Conservation (phyloP, 2,888 invertebrate species). For the Gymnocheta viridis region DNA sequence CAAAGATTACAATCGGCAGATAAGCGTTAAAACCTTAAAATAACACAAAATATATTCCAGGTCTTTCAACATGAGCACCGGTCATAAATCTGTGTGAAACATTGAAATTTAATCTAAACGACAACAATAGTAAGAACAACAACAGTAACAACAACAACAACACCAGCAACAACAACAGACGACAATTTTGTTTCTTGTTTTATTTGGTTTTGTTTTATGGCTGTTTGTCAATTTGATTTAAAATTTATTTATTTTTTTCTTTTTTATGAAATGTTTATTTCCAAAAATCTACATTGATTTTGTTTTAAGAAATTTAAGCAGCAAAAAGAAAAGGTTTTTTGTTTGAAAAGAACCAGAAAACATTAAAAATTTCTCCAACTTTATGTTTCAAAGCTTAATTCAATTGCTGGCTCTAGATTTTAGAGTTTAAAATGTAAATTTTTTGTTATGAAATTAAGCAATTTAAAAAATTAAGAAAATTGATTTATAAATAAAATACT, state of each 20-base stretch:
- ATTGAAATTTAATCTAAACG: slow-evolving; percentile 65
- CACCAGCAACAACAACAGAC: too few relatives aligned
- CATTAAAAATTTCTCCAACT: too few relatives aligned
- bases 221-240: slow-evolving; percentile 32
- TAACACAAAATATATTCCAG: slow-evolving; percentile 22
- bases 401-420: too few relatives aligned
- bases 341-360: too few relatives aligned
- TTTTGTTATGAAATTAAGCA: background rate
- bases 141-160: too few relatives aligned
- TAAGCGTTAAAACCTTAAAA: slow-evolving; percentile 42
- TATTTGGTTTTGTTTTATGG: slow-evolving; percentile 43
- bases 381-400: too few relatives aligned
- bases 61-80: slow-evolving; percentile 40
- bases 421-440: background rate
- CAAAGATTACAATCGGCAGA: slow-evolving; percentile 56
- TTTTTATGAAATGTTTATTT: slow-evolving; percentile 32
- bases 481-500: background rate
- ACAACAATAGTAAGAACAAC: slow-evolving; percentile 29
- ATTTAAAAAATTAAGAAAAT: background rate
- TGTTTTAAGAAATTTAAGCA: slow-evolving; percentile 6
- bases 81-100: slow-evolving; percentile 67
- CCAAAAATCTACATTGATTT: slow-evolving; percentile 30
- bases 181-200: slow-evolving; percentile 42
- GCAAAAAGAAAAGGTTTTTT: background rate
- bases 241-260: slow-evolving; percentile 42